Percentiles rank a stretch among this genome's conserved stretches.
These are phyloP conservation scores for Rhizoglyphus robini DNA, from an alignment of 1,140 invertebrate genomes.

Conservation along the genomic window DNA sequence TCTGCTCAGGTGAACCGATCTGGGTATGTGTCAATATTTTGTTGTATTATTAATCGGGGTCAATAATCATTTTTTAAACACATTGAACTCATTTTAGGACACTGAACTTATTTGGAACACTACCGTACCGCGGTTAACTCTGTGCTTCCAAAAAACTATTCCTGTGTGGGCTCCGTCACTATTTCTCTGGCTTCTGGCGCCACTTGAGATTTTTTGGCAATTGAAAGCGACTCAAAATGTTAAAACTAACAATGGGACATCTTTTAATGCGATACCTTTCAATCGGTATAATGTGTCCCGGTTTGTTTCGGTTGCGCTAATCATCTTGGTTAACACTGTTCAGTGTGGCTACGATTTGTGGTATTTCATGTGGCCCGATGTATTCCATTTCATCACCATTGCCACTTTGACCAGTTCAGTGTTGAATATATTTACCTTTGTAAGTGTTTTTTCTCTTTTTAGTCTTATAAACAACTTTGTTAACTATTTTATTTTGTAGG, in stretches of 20 bases:
- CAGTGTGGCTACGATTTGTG: background rate
- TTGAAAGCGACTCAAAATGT: background rate
- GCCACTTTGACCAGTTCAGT: slow-evolving; percentile 19
- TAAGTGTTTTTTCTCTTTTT: slow-evolving; percentile 16
- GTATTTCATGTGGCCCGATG: background rate
- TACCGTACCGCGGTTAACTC: slow-evolving; percentile 28
- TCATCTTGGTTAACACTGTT: background rate
- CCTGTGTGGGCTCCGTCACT: slow-evolving; percentile 34
- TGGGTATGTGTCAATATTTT: background rate
- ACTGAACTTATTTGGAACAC: slow-evolving; percentile 28
- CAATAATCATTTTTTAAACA: no score
- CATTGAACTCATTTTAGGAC: no score
- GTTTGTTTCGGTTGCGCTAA: slow-evolving; percentile 18
- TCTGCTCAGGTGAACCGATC: background rate
- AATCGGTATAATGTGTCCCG: slow-evolving; percentile 24
- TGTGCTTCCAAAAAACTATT: slow-evolving; percentile 32
- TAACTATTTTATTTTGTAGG: slow-evolving; percentile 37
- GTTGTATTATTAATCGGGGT: background rate
- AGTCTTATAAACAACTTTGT: background rate
- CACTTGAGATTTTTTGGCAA: slow-evolving; percentile 26
- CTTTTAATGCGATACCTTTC: slow-evolving; percentile 25
- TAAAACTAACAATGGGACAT: background rate
- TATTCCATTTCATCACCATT: background rate
- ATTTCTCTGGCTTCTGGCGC: slow-evolving; percentile 33
- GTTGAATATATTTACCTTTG: slow-evolving; percentile 16